Evolutionary conservation across 2,113 vertebrate genomes (phyloP), one percentile per base, ranked within the genome.

Genomic region (Apodemus speciosus): DNA sequence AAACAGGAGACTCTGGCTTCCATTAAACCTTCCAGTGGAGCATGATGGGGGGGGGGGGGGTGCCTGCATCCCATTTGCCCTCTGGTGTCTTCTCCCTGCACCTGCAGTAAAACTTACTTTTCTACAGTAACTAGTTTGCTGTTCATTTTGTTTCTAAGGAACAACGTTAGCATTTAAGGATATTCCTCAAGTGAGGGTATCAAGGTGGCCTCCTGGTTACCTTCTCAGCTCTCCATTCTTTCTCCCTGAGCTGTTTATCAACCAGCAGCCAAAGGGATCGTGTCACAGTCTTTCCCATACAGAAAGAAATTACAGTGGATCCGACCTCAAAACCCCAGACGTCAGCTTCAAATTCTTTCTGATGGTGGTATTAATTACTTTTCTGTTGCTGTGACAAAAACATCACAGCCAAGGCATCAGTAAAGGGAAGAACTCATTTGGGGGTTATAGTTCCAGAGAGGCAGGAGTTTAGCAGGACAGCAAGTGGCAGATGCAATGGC

Each of bases 1-100:
- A 92, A 93, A 92, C 53, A 38, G n/a, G 25, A 8, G 18, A 89
- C 30, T 87, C 30, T 68, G 83, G 43, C 93, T 73, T 90, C 49
- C 68, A 88, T 49, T 93, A 92, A 62, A 66, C 76, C 23, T 49
- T 93, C 56, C 38, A n/a, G 53, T 88, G 49, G 35, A 75, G 46
- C 76, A 3, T 77, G 79, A 64, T 68, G 88, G 88, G 64, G 89
- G 35, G 30, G 14, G 20, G 88, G 88, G 64, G 89, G 35, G 30
- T 18, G 20, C 20, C 58, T 66, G 9, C n/a, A 85, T 88, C 69
- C 49, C 25, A 23, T 23, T 86, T 71, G 4, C 32, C n/a, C 40
- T 75, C 1, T 25, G 51, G 38, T 46, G 38, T 85, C 35, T 84
- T 66, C 20, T 85, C 21, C 4, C 7, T 3, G 88, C 43, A 60